phyloP scores from a whole-genome alignment of 2,113 vertebrate genomes.

The Corythornis cristatus region DNA sequence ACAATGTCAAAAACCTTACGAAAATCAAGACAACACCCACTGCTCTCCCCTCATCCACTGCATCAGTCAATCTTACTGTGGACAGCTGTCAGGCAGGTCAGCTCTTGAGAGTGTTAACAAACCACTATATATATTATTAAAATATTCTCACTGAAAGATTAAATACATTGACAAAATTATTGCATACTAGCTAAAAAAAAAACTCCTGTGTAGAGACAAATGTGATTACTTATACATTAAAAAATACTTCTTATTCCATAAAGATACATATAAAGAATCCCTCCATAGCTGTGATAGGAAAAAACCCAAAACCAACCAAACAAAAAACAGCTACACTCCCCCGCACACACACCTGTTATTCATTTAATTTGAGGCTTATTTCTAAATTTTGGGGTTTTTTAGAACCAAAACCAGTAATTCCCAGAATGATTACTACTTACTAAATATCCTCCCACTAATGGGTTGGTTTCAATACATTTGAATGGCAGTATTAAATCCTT shows the following conservation, averaged over 20 bases:
- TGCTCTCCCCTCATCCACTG: not conserved
- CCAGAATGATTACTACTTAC: not conserved
- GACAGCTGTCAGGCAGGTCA: not conserved
- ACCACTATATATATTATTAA: not conserved
- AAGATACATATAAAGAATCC: not conserved
- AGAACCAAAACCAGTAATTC: not conserved
- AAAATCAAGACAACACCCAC: not conserved
- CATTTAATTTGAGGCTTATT: not conserved
- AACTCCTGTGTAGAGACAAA: not conserved
- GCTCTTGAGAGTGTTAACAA: not conserved
- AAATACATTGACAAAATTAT: not conserved
- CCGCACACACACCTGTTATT: not conserved
- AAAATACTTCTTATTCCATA: not conserved
- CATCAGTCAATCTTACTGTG: not conserved
- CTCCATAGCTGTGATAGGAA: accelerated
- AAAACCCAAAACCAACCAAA: too few relatives aligned
- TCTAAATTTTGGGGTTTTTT: not conserved
- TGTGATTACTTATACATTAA: not conserved
- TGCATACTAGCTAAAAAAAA: not conserved
- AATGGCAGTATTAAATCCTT: not conserved
- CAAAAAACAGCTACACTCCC: accelerated
- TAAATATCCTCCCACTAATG: not conserved
- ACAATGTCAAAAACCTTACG: not conserved
- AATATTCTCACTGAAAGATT: not conserved
- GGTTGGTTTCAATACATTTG: not conserved